phyloP scores from a whole-genome alignment of 2,797 vertebrate species.

The Discoglossus pictus region DNA sequence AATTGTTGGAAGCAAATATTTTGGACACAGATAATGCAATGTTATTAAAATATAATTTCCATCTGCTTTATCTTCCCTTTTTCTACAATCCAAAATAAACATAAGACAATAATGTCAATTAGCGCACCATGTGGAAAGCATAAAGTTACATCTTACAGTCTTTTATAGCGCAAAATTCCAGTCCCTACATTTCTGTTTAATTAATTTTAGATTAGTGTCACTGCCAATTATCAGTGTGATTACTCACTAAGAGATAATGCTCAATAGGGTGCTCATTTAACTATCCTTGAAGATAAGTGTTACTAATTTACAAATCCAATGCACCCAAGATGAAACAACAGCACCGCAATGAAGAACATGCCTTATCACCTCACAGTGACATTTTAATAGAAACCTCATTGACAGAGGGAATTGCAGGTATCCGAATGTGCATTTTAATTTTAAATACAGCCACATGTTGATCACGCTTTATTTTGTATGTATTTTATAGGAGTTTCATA shows the following conservation, averaged over 20 bases:
- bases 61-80: slow-evolving; percentile 50
- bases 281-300: slow-evolving; percentile 64
- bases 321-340: slow-evolving; percentile 56
- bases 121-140: slow-evolving; percentile 47
- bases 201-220: slow-evolving; percentile 71
- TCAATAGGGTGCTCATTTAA: slow-evolving; percentile 63
- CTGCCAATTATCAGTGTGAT: slow-evolving; percentile 66
- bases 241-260: slow-evolving; percentile 62
- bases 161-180: slow-evolving; percentile 50
- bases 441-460: too few relatives aligned
- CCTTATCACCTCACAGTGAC: slow-evolving; percentile 56
- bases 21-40: slow-evolving; percentile 47
- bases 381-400: slow-evolving; percentile 55
- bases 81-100: slow-evolving; percentile 52
- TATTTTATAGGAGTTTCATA: too few relatives aligned
- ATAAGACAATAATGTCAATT: slow-evolving; percentile 42
- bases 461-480: too few relatives aligned
- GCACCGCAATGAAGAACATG: slow-evolving; percentile 56
- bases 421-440: slow-evolving; percentile 25
- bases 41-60: slow-evolving; percentile 55
- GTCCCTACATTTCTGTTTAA: slow-evolving; percentile 60
- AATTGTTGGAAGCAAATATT: slow-evolving; percentile 51
- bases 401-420: neutral
- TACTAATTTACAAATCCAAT: slow-evolving; percentile 63
- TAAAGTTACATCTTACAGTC: slow-evolving; percentile 50